Conservation (phyloP, 2,113 vertebrate genomes). For the Galeopterus variegatus region DNA sequence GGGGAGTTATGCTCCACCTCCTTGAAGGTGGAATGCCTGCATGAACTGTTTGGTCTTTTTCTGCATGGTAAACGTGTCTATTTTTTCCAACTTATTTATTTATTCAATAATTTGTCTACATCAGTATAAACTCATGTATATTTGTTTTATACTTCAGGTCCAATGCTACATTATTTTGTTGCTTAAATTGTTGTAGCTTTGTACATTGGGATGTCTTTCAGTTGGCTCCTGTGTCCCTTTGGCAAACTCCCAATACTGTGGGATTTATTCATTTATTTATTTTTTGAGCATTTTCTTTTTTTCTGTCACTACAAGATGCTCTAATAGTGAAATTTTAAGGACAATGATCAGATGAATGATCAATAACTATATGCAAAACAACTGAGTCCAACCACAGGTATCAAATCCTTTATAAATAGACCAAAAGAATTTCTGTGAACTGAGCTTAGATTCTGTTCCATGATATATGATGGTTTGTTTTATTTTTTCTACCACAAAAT, state of each 20-base stretch:
- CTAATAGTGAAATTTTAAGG: background rate
- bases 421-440: background rate
- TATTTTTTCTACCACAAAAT: constrained; percentile 32
- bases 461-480: background rate
- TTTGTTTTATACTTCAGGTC: constrained; percentile 10
- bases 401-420: background rate
- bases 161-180: background rate
- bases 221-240: background rate
- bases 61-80: background rate
- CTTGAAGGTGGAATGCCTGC: background rate
- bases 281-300: background rate
- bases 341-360: background rate
- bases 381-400: background rate
- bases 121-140: background rate
- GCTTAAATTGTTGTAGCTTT: background rate
- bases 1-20: background rate
- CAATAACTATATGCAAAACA: background rate
- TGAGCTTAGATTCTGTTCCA: background rate
- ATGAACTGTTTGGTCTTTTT: constrained; percentile 5
- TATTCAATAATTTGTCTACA: constrained; percentile 11
- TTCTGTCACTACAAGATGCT: background rate
- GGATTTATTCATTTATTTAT: background rate
- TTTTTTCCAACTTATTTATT: background rate
- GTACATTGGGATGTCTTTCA: background rate
- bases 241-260: background rate